Conservation (phyloP, 53 echinoderm and acorn worm genomes). For the Holothuria scabra region DNA sequence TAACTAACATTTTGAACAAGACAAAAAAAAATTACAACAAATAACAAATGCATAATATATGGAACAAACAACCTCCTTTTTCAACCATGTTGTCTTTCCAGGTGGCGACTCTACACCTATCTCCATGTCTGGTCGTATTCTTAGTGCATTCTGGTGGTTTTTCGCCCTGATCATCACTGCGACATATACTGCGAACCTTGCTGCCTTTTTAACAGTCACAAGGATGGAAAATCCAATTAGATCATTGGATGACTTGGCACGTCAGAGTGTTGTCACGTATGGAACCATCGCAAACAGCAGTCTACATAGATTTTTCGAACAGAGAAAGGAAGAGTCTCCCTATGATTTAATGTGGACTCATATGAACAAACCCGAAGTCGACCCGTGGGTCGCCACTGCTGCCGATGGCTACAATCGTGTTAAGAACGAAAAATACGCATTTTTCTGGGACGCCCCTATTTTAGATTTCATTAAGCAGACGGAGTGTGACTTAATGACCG, state of each 20-base stretch:
- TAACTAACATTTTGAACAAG: no score
- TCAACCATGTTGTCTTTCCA: not conserved
- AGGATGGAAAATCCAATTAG: conserved; percentile 97
- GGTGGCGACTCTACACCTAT: conserved; percentile 96
- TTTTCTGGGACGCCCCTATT: conserved; percentile 99
- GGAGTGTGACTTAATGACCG: conserved; percentile 97
- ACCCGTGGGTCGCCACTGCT: conserved; percentile 82
- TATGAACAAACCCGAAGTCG: conserved; percentile 61
- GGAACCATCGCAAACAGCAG: conserved; percentile 97
- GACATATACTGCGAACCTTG: conserved; percentile 97
- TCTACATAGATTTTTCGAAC: conserved; percentile 80
- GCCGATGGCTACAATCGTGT: conserved; percentile 84
- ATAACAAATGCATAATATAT: no score
- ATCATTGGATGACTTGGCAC: conserved; percentile 95
- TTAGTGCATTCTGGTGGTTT: conserved; percentile 99
- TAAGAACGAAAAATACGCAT: conserved; percentile 80
- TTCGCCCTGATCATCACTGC: conserved; percentile 97
- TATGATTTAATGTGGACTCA: conserved; percentile 89
- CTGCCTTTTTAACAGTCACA: conserved; percentile 97
- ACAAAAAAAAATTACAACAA: no score
- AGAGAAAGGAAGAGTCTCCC: conserved; percentile 57
- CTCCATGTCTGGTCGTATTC: conserved; percentile 91
- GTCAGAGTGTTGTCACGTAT: conserved; percentile 77
- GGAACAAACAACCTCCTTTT: no score
- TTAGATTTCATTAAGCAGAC: conserved; percentile 97